phyloP scores from a whole-genome alignment of 2,113 vertebrate species.

The Ondatra zibethicus region DNA sequence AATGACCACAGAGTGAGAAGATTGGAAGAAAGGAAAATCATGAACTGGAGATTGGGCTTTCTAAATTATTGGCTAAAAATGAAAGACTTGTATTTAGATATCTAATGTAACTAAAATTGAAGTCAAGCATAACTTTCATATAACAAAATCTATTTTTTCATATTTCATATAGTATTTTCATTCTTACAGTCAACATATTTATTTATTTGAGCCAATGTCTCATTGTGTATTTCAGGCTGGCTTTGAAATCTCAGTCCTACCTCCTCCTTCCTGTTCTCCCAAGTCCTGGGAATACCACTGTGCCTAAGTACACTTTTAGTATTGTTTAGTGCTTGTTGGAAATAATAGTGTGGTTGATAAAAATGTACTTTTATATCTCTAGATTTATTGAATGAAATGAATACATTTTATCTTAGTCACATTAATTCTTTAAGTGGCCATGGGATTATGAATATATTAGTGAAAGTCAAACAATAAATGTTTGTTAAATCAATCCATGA shows the following conservation, averaged over 20 bases:
- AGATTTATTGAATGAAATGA: not conserved
- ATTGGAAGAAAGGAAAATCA: constrained; percentile 19
- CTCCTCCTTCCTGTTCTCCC: not conserved
- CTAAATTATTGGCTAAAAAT: not conserved
- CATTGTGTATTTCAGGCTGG: no score
- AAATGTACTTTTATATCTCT: constrained; percentile 19
- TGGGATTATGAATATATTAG: not conserved
- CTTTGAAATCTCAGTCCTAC: not conserved
- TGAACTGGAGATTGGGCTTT: not conserved
- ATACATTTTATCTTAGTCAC: not conserved
- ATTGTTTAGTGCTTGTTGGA: constrained; percentile 48
- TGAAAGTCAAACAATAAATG: constrained; percentile 41
- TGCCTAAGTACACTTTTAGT: not conserved
- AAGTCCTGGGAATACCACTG: not conserved
- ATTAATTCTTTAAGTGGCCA: not conserved
- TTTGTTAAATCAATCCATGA: constrained; percentile 10
- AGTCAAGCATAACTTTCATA: constrained; percentile 29
- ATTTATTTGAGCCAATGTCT: not conserved
- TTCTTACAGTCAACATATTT: not conserved
- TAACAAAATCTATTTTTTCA: constrained; percentile 23
- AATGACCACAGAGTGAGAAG: not conserved
- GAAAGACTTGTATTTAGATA: constrained; percentile 11
- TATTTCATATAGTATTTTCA: constrained; percentile 25
- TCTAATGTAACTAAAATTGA: not conserved
- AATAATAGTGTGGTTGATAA: constrained; percentile 1